Evolutionary conservation across 2,888 invertebrate genomes (phyloP), one percentile per base, ranked within the genome.

Genomic region (Dromius quadrimaculatus): DNA sequence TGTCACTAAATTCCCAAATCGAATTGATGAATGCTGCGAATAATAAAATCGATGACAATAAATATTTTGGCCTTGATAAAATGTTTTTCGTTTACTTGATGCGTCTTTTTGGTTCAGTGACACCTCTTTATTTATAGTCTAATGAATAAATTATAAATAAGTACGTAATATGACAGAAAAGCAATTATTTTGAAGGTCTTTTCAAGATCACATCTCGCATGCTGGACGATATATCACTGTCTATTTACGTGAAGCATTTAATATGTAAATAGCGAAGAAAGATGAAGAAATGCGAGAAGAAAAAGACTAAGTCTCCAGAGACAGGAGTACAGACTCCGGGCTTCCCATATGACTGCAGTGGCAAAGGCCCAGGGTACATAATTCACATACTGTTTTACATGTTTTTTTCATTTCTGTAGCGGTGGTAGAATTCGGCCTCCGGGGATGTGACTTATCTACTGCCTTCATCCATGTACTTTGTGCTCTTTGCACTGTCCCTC

Each of bases 271-370:
- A 50, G 38, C 36, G 50, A 54, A 15, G 54, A 66, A 54, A 66
- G 57, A 66, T 66, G 54, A 66, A 66, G 66, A 54, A 66, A 66
- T 66, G 57, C 50, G 41, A 41, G 11, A 19, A 63, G 28, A 63
- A 45, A 22, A 28, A 63, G 13, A 64, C 22, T 23, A 13, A 5
- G 11, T 41, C 50, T 54, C 50, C 15, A 13, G 50, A 13, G 50
- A 54, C 22, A 54, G 50, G 28, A 28, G 28, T 28, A 5, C 3
- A 8, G 8, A 8, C 3, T 5, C 8, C 13, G 8, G 13, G 8
- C 28, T 54, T 19, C 74, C 73, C 74, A 74, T 76, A 77, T 75
- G 76, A 76, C 76, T 75, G 75, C 74, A 72, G 73, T 74, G 75
- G 73, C 73, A 75, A 74, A 74, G 72, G 28, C 73, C 74, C 74